These are phyloP conservation scores for Rhadinocentrus ornatus DNA, from an alignment of 2,797 vertebrate species.

Conservation along the genomic window DNA sequence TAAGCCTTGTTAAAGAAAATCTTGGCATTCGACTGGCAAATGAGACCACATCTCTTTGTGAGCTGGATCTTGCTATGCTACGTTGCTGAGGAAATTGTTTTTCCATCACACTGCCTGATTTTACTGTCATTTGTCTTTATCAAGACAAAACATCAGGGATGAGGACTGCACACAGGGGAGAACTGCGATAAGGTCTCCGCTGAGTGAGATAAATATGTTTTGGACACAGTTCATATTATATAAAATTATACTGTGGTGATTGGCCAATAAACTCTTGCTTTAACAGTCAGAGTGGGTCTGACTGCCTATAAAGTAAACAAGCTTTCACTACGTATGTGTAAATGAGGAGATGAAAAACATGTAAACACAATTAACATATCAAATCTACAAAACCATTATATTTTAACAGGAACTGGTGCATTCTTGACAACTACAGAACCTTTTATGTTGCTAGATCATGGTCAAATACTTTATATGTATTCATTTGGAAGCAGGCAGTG, in stretches of 20 bases:
- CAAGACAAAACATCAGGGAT: slow-evolving; percentile 20
- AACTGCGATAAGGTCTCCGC: slow-evolving; percentile 23
- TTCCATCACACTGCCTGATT: slow-evolving; percentile 5
- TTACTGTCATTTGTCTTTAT: slow-evolving; percentile 36
- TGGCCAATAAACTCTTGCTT: slow-evolving; percentile 17
- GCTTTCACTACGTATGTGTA: not conserved
- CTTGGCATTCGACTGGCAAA: not conserved
- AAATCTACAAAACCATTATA: slow-evolving; percentile 3
- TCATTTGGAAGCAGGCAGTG: not conserved
- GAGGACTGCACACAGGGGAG: slow-evolving; percentile 6
- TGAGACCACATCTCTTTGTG: not conserved
- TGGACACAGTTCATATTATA: slow-evolving; percentile 32
- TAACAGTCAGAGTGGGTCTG: slow-evolving; percentile 2
- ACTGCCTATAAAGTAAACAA: slow-evolving; percentile 18
- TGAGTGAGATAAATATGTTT: slow-evolving; percentile 29
- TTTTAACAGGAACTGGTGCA: no score
- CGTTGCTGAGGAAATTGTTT: slow-evolving; percentile 16
- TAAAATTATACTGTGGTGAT: slow-evolving; percentile 24
- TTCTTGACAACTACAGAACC: not conserved
- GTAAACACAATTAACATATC: not conserved
- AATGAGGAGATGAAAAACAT: slow-evolving; percentile 8
- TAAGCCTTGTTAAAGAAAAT: slow-evolving; percentile 4
- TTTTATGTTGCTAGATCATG: slow-evolving; percentile 1
- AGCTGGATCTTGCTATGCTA: slow-evolving; percentile 1
- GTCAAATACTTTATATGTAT: not conserved